phyloP scores from a whole-genome alignment of 2,797 vertebrate species.

The Epinephelus malabaricus region DNA sequence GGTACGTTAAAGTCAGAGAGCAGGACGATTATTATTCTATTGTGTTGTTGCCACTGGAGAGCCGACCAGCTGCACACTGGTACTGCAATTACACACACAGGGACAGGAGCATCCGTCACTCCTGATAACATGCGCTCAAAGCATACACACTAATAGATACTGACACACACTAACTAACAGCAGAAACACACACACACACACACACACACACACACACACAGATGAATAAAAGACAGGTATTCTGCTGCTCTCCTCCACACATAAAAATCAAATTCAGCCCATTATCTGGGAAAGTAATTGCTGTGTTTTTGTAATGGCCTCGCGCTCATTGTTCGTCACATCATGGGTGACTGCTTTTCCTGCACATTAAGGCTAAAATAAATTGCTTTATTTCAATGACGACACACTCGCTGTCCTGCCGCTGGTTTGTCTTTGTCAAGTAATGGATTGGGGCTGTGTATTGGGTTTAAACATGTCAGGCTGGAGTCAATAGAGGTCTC shows the following conservation, averaged over 20 bases:
- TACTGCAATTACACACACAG: constrained; percentile 10
- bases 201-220: background rate
- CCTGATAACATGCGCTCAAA: background rate
- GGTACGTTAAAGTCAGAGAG: background rate
- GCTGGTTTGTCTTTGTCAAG: constrained; percentile 33
- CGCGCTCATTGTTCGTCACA: constrained; percentile 52
- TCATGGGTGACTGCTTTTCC: constrained; percentile 49
- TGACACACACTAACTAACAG: background rate
- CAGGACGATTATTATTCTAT: constrained; percentile 19
- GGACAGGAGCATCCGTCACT: constrained; percentile 15
- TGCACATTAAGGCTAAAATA: constrained; percentile 46
- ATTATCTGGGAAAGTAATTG: constrained; percentile 63
- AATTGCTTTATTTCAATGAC: constrained; percentile 55
- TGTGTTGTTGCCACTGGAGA: constrained; percentile 3
- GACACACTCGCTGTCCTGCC: constrained; percentile 29
- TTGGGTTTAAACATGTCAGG: constrained; percentile 39
- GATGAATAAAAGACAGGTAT: background rate
- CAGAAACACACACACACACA: background rate
- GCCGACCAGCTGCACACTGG: constrained; percentile 4
- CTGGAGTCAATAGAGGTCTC: constrained; percentile 28
- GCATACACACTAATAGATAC: constrained; percentile 9
- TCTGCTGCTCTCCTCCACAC: constrained; percentile 4
- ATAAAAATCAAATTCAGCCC: constrained; percentile 24
- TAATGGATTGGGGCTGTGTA: constrained; percentile 38
- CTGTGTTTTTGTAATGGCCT: constrained; percentile 49